Conservation (phyloP, 2,888 invertebrate genomes). For the Smittia sp. region DNA sequence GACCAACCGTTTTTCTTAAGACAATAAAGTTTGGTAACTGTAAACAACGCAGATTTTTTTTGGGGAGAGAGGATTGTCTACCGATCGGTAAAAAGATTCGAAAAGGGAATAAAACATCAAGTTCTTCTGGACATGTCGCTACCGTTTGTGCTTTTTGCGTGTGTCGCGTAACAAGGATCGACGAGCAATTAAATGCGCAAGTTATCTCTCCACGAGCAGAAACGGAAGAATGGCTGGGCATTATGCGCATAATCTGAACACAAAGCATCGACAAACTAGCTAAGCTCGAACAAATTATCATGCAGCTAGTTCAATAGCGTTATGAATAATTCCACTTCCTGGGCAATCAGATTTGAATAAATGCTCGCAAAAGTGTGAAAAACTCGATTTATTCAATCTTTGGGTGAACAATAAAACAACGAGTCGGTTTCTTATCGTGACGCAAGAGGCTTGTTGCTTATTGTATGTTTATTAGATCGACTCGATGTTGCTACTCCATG, state of each 20-base stretch:
- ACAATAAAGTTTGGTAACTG: constrained; percentile 39
- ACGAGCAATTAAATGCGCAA: not conserved
- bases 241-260: constrained; percentile 16
- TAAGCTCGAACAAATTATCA: constrained; percentile 28
- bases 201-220: not conserved
- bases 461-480: constrained; percentile 39
- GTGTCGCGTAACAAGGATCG: not conserved
- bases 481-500: constrained; percentile 2
- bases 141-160: not conserved
- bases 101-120: constrained; percentile 10
- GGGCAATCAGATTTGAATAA: constrained; percentile 38
- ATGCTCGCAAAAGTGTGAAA: constrained; percentile 38
- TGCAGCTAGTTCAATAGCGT: constrained; percentile 8
- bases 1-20: not conserved
- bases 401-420: not conserved
- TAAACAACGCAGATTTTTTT: constrained; percentile 22
- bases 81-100: not conserved
- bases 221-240: not conserved
- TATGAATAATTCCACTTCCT: constrained; percentile 39
- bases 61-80: not conserved
- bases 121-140: not conserved
- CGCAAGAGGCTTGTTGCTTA: constrained; percentile 19
- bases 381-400: constrained; percentile 38
- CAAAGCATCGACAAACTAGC: constrained; percentile 20
- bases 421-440: constrained; percentile 24